Base-by-base conservation (phyloP, 1,140 invertebrate genomes). In the Camponotus floridanus region DNA sequence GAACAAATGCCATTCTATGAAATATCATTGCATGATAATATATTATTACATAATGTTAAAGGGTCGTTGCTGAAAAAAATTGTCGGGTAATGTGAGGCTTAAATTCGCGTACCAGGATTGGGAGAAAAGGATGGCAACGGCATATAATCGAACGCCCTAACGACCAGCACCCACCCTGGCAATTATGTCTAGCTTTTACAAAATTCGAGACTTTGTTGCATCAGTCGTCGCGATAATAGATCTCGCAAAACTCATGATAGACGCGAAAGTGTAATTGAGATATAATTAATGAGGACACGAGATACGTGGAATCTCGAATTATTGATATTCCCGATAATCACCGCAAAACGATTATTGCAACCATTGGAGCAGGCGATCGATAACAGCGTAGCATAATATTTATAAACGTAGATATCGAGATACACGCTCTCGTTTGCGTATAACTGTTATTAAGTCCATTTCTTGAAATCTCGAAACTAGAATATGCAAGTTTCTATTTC, bases 141-240 rank as follows among this genome's bases (percentile, higher is more conserved):
- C 86, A 86, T 51, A 78, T 89, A 84, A 88, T 89, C 83, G 78
- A 90, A 86, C 74, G 80, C 65, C 78, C 78, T 76, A 88, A 87
- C 88, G 81, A 71, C 39, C n/a, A 45, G 42, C 65, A 70, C 31
- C 76, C 88, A 57, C 73, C 65, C 85, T 70, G 36, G 3, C 48
- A 83, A 90, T 90, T 89, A 89, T 26, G 26, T 45, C 87, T 15
- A 11, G 31, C 48, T 15, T 51, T 3, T 51, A 67, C 55, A 88
- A 76, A 88, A 89, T 67, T 81, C 57, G 87, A 86, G 67, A 73
- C 39, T 61, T 33, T 45, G 51, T 57, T 51, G 15, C 11, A 61
- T 39, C 13, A 51, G 55, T 33, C 42, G 39, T 48, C 57, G 48
- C 42, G 33, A 45, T 13, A 45, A 18, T 15, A 11, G 21, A 48